Percentiles rank a stretch among this genome's conserved stretches.
phyloP scores from a whole-genome alignment of 2,113 vertebrate species.

The Clarias gariepinus region DNA sequence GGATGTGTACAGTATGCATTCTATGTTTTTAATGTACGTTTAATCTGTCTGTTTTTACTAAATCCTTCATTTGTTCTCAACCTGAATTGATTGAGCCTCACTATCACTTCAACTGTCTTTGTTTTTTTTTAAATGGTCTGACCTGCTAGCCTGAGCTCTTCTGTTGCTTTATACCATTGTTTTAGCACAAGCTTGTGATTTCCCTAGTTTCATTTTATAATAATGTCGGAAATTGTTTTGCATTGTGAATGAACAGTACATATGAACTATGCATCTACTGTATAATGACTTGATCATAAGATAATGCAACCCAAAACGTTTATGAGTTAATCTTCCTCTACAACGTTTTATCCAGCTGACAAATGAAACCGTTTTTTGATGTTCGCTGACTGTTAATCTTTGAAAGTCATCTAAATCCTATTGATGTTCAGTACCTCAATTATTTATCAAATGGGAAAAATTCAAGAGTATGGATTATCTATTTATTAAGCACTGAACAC shows the following conservation, averaged over 20 bases:
- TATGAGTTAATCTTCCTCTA: not conserved
- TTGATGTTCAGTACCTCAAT: constrained; percentile 5
- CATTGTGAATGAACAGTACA: not conserved
- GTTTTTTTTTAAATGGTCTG: not conserved
- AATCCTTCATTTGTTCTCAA: not conserved
- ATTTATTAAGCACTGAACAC: not conserved
- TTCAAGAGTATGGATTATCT: not conserved
- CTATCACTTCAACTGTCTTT: not conserved
- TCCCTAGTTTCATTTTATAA: not conserved
- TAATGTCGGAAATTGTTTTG: not conserved
- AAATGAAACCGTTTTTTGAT: not conserved
- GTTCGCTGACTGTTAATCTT: constrained; percentile 1
- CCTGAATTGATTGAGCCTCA: not conserved
- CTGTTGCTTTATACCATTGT: not conserved
- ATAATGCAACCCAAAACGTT: not conserved
- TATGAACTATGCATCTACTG: not conserved
- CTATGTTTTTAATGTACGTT: not conserved
- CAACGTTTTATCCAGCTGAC: not conserved
- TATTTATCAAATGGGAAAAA: not conserved
- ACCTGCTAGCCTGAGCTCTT: not conserved
- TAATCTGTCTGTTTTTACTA: not conserved
- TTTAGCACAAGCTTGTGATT: not conserved
- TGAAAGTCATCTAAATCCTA: not conserved
- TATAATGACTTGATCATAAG: not conserved
- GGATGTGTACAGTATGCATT: not conserved